These are phyloP conservation scores for Aix galericulata DNA, from an alignment of 2,113 vertebrate species.

Conservation along the genomic window DNA sequence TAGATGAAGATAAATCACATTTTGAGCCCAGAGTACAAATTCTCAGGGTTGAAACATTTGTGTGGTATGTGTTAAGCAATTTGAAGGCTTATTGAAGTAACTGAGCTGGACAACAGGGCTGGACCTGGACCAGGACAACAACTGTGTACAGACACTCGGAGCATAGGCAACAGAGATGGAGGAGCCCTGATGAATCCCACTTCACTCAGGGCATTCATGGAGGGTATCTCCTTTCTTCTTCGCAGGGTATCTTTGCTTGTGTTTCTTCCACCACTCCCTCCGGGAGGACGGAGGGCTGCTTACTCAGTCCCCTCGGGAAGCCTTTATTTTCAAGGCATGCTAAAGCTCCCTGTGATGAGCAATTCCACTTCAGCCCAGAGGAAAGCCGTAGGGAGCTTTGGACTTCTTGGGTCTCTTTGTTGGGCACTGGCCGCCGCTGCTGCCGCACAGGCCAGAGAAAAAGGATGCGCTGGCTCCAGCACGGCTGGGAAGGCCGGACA, in stretches of 20 bases:
- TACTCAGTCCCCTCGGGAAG: not conserved
- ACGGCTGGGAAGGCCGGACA: rapidly evolving
- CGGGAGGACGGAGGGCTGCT: not conserved
- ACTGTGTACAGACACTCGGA: constrained; percentile 17
- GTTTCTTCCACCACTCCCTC: not conserved
- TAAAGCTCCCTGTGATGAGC: not conserved
- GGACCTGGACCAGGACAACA: constrained; percentile 55
- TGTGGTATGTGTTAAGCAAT: constrained; percentile 68
- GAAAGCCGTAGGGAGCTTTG: not conserved
- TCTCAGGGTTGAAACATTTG: constrained; percentile 54
- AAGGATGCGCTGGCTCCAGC: not conserved
- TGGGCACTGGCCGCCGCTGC: not conserved
- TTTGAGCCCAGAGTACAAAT: constrained; percentile 44
- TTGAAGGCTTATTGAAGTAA: constrained; percentile 55
- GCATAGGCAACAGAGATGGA: not conserved
- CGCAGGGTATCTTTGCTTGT: not conserved
- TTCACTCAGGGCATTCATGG: not conserved
- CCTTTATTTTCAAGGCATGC: not conserved
- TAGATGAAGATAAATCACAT: constrained; percentile 67
- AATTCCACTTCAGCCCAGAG: not conserved
- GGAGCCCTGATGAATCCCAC: not conserved
- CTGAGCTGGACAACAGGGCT: constrained; percentile 57
- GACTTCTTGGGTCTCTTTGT: not conserved
- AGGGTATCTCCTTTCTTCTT: constrained; percentile 36
- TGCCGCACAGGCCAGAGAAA: not conserved